A percentile compares a stretch with the other conserved stretches of the same genome.
These are phyloP conservation scores for Margarornis squamiger DNA, from an alignment of 2,797 vertebrate species.

Conservation along the genomic window DNA sequence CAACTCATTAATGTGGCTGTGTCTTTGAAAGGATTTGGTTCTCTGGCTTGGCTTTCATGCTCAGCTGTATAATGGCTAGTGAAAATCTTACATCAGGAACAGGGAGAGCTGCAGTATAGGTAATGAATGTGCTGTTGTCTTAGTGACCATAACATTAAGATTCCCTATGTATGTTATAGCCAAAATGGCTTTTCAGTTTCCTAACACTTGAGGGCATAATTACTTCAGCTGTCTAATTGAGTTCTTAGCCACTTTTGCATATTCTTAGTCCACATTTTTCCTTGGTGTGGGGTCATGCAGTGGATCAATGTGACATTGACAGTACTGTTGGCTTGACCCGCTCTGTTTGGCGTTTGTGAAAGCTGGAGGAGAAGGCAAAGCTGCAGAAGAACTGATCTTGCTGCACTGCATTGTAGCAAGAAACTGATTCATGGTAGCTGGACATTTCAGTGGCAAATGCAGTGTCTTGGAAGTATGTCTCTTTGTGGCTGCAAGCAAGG, in stretches of 20 bases:
- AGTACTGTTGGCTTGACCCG: neutral
- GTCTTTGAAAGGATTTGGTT: neutral
- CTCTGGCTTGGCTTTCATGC: neutral
- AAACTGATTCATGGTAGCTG: neutral
- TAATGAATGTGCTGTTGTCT: neutral
- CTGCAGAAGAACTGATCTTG: neutral
- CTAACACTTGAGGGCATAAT: conserved; percentile 37
- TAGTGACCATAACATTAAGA: neutral
- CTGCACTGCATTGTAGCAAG: neutral
- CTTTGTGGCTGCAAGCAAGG: neutral
- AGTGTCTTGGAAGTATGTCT: neutral
- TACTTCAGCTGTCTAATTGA: conserved; percentile 23
- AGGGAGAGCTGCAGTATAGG: neutral
- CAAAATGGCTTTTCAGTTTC: conserved; percentile 36
- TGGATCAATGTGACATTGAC: neutral
- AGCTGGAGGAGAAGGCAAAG: neutral
- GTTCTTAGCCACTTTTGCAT: neutral
- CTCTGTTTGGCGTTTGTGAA: neutral
- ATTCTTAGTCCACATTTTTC: neutral
- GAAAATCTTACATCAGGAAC: neutral
- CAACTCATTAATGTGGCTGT: neutral
- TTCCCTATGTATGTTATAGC: neutral
- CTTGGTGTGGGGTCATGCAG: neutral
- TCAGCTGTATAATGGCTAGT: neutral
- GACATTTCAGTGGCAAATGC: neutral